phyloP scores from a whole-genome alignment of 2,888 invertebrate species.

The Cryptops parisi region DNA sequence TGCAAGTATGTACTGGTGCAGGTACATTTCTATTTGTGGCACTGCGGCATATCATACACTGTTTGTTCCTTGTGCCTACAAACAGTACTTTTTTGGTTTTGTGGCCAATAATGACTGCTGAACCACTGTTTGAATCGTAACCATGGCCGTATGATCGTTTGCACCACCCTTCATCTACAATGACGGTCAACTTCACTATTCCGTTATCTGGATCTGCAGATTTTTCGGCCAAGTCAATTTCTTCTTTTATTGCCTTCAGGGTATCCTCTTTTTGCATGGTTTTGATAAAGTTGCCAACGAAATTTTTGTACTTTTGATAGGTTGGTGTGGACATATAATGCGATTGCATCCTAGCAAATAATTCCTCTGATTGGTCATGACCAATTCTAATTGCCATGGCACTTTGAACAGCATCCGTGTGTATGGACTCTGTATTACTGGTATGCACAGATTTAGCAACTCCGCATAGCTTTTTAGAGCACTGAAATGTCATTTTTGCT shows the following conservation, averaged over 20 bases:
- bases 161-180: conserved; percentile 4
- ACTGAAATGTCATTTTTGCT: too few species aligned
- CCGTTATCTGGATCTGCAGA: too few species aligned
- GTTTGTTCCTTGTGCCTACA: not conserved
- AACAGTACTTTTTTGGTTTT: not conserved
- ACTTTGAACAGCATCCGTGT: not conserved
- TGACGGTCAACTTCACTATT: not conserved
- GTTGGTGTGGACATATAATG: not conserved
- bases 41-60: not conserved
- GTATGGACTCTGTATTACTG: not conserved
- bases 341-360: not conserved
- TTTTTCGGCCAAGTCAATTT: not conserved
- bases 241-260: not conserved
- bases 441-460: too few species aligned
- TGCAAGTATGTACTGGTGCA: not conserved
- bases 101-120: not conserved
- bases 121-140: conserved; percentile 1
- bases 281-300: not conserved
- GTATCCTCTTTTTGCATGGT: not conserved
- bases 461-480: too few species aligned
- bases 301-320: not conserved
- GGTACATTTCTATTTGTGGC: not conserved
- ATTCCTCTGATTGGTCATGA: conserved; percentile 1
- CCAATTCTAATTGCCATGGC: conserved; percentile 5
- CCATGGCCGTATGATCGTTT: conserved; percentile 5